Percentiles rank a stretch among this genome's conserved stretches.
Conservation (phyloP, 1,140 invertebrate species). For the Calosoma granatense region DNA sequence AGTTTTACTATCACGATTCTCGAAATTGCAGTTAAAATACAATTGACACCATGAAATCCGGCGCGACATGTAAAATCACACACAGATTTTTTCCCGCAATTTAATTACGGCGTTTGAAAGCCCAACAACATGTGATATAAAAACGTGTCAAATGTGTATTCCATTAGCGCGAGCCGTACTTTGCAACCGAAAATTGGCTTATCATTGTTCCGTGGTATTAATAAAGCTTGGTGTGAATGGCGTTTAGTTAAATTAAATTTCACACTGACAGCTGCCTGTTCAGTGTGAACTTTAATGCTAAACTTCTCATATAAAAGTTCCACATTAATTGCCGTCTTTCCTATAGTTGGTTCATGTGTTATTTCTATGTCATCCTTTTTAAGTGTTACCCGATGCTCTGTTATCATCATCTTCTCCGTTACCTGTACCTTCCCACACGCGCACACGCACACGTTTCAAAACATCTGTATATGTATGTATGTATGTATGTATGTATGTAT, state of each 20-base stretch:
- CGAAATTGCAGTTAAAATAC: too few species aligned
- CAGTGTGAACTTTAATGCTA: neutral
- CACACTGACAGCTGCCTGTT: neutral
- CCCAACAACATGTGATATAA: neutral
- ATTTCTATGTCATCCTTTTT: neutral
- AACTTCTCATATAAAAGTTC: neutral
- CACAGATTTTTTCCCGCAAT: too few species aligned
- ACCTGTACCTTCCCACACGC: neutral
- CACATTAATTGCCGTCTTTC: too few species aligned
- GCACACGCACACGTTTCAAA: neutral
- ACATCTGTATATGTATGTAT: slow-evolving; percentile 5
- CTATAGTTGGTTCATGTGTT: too few species aligned
- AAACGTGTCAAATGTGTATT: neutral
- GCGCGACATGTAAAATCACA: too few species aligned
- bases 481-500: slow-evolving; percentile 6
- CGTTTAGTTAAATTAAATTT: neutral
- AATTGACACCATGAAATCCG: too few species aligned
- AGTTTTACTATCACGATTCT: too few species aligned
- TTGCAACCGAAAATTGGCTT: neutral
- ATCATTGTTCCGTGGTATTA: neutral
- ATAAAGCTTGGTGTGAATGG: neutral
- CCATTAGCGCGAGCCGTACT: neutral
- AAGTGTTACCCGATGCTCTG: neutral
- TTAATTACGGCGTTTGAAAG: too few species aligned
- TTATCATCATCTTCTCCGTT: neutral